Conservation (phyloP, 1,140 invertebrate species). For the Anastrepha obliqua region DNA sequence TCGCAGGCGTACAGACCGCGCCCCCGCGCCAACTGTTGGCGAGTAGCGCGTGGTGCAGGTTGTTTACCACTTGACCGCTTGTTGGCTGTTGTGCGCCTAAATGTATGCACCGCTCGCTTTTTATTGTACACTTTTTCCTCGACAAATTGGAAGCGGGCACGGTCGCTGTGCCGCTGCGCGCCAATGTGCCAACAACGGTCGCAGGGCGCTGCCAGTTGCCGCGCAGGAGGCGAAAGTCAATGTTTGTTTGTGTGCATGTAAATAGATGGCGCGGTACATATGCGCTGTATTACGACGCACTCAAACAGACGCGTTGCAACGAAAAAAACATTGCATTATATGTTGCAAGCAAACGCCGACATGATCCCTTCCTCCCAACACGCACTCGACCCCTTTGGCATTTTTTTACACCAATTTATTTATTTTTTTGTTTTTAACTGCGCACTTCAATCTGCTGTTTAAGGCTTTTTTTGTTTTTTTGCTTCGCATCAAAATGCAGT, state of each 20-base stretch:
- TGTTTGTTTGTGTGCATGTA: not conserved
- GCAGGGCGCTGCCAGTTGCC: not conserved
- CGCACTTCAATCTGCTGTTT: slow-evolving; percentile 44
- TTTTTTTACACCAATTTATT: not conserved
- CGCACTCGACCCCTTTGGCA: not conserved
- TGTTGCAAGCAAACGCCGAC: too few species aligned
- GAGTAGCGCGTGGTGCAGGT: not conserved
- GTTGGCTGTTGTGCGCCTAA: not conserved
- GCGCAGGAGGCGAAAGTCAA: not conserved
- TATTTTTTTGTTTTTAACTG: slow-evolving; percentile 14
- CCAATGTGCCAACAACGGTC: slow-evolving; percentile 1
- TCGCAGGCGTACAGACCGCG: slow-evolving; percentile 14
- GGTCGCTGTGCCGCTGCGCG: slow-evolving; percentile 1
- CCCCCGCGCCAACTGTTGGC: slow-evolving; percentile 17
- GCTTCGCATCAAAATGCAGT: not conserved
- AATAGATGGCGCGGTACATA: not conserved
- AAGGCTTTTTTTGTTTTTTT: not conserved
- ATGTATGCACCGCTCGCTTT: not conserved
- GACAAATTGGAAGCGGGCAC: slow-evolving; percentile 47
- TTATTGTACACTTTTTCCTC: not conserved
- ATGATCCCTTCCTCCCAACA: too few species aligned
- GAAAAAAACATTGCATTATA: too few species aligned
- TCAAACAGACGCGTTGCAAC: not conserved
- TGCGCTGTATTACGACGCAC: not conserved
- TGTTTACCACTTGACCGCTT: not conserved